A percentile compares a stretch with the other conserved stretches of the same genome.
These are phyloP conservation scores for Rhinoptilus africanus DNA, from an alignment of 2,113 vertebrate genomes.

Conservation along the genomic window DNA sequence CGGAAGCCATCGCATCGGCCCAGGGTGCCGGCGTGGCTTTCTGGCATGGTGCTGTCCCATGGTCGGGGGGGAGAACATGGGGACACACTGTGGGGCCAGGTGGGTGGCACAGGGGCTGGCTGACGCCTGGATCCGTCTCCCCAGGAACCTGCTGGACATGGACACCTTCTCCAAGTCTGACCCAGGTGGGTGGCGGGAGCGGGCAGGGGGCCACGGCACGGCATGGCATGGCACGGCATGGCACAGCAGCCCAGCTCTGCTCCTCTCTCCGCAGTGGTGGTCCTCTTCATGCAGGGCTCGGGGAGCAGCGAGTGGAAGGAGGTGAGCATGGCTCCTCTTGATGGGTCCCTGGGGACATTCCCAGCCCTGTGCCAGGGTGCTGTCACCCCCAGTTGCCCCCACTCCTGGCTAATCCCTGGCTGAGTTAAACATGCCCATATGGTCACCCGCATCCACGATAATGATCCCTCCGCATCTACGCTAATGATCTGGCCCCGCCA, in stretches of 20 bases:
- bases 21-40: not conserved
- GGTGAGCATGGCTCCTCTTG: constrained; percentile 62
- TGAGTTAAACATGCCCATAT: constrained; percentile 31
- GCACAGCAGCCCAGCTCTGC: not conserved
- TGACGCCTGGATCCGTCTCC: not conserved
- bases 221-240: accelerated
- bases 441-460: not conserved
- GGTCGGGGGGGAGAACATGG: not conserved
- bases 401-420: not conserved
- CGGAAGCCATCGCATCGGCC: accelerated
- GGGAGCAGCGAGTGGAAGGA: constrained; percentile 87
- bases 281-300: constrained; percentile 79
- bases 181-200: constrained; percentile 77
- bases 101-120: not conserved
- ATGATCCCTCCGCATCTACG: not conserved
- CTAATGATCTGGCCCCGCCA: not conserved
- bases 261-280: constrained; percentile 76
- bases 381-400: not conserved
- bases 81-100: not conserved
- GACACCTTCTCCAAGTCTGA: constrained; percentile 97
- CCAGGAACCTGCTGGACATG: constrained; percentile 90
- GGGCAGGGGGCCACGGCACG: not conserved
- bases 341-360: not conserved
- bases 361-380: not conserved
- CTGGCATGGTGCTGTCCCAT: not conserved